Evolutionary conservation across 2,888 invertebrate species (phyloP), one percentile per base, ranked within the genome.

Genomic region (Carterocephalus palaemon): DNA sequence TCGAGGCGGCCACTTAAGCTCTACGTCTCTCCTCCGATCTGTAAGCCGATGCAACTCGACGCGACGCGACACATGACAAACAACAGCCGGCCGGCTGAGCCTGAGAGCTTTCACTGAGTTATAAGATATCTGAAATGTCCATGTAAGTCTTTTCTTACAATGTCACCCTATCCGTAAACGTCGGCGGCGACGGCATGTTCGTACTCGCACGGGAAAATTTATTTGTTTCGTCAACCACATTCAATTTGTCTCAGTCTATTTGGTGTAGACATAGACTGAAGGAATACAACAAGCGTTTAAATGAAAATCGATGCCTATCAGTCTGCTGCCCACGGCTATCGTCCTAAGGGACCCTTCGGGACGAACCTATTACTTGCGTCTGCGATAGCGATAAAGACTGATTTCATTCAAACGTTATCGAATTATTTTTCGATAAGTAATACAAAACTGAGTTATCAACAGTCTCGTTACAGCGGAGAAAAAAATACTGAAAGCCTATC

Each of bases 11-110:
- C 68, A 72, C 75, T 76, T 70, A 71, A 61, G 59, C 50, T 50
- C 51, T 22, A 3, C 53, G 53, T 55, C 51, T 47, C 51, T 48
- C 36, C 41, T 49, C 52, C 46, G 45, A 49, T 49, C 49, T 47
- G 41, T 20, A 37, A 42, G n/a, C n/a, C n/a, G n/a, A n/a, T n/a
- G n/a, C n/a, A n/a, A n/a, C n/a, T 12, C 39, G 48, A 43, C 48
- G 40, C 56, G 65, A 59, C 57, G 66, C 60, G 71, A 71, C 73
- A 64, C 54, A 66, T 59, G 66, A 68, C 74, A 72, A 75, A 78
- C 70, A 74, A 16, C 43, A 43, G 36, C 34, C 43, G 15, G 20
- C 36, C 28, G 12, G 20, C 63, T 56, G 59, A 52, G 58, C 62
- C 57, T 67, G 65, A 75, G 70, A 74, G 72, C 69, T 71, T 68